Base-by-base conservation (phyloP, 2,888 invertebrate genomes). In the Agrotis ipsilon region DNA sequence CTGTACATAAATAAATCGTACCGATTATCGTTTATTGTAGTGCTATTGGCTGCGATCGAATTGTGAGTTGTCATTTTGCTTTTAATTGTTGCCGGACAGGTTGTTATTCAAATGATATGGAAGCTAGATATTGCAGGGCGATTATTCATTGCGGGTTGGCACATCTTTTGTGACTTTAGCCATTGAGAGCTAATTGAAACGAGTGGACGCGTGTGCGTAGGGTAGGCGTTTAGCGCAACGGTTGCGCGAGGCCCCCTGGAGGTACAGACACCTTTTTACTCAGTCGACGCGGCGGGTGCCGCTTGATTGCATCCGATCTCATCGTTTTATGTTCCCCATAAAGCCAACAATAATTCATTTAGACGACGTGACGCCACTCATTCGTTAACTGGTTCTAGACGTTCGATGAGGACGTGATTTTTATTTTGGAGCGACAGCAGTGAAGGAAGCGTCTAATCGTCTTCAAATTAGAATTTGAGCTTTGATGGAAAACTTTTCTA, bases 331-430 rank as follows among this genome's bases (percentile, higher is more conserved):
- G 92, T 93, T 93, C 94, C 90, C 91, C 94, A 95, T 95, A 96
- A 96, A 95, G 94, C 95, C 95, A 94, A 95, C 95, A 95, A 96
- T 96, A 94, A 96, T 95, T 96, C 96, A 96, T 96, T 95, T 96
- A 95, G 94, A 94, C 93, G 93, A 96, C 95, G 95, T 96, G 96
- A 95, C 92, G 96, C 95, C 95, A 95, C 94, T 95, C 94, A 94
- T 91, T 95, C 92, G 94, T 93, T 95, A 94, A 95, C 95, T 93
- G 91, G 93, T 90, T 89, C 92, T 89, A 90, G 90, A 92, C 89
- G 91, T 91, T 86, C 84, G 72, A 67, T 82, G 80, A 73, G 80
- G 85, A 84, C 83, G 85, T 85, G 83, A 84, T 84, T 84, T 78
- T 85, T 84, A 83, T 85, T 83, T 84, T 78, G 74, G 71, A 82